phyloP scores from a whole-genome alignment of 1,140 invertebrate species.

The Drosophila quadrilineata region DNA sequence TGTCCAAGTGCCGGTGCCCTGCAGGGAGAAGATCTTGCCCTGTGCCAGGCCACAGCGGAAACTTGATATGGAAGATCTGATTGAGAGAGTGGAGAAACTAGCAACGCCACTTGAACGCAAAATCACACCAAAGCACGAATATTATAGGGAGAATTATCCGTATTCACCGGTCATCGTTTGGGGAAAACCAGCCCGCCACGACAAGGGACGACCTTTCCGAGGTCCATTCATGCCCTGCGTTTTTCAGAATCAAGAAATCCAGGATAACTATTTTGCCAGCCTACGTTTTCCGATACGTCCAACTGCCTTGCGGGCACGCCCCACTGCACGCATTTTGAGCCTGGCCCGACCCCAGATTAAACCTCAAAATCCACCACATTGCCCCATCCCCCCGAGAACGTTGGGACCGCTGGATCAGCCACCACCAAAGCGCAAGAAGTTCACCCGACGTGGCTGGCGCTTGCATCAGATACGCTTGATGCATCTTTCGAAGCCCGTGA shows the following conservation, averaged over 20 bases:
- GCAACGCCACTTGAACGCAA: constrained; percentile 43
- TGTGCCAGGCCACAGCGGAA: constrained; percentile 18
- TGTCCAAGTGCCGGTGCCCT: constrained; percentile 24
- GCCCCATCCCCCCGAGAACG: constrained; percentile 39
- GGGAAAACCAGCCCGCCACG: constrained; percentile 49
- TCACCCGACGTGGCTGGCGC: constrained; percentile 59
- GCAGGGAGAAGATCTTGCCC: constrained; percentile 29
- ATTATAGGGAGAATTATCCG: constrained; percentile 1
- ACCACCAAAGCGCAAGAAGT: constrained; percentile 49
- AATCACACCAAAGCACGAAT: constrained; percentile 38
- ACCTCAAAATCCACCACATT: constrained; percentile 56
- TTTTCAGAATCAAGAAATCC: constrained; percentile 58
- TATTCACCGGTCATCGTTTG: constrained; percentile 57
- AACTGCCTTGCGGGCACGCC: constrained; percentile 42
- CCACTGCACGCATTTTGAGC: constrained; percentile 52
- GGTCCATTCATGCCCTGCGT: constrained; percentile 36
- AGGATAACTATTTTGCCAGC: constrained; percentile 53
- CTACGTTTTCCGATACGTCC: constrained; percentile 58
- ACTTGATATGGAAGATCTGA: constrained; percentile 5
- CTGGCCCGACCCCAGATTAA: constrained; percentile 49
- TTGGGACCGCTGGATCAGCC: constrained; percentile 7
- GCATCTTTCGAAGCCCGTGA: constrained; percentile 60
- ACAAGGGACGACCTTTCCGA: constrained; percentile 57
- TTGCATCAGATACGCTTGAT: constrained; percentile 63
- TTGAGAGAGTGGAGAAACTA: constrained; percentile 19